These are phyloP conservation scores for Schmidtea mediterranea DNA, from an alignment of 1,140 invertebrate species.

Conservation along the genomic window DNA sequence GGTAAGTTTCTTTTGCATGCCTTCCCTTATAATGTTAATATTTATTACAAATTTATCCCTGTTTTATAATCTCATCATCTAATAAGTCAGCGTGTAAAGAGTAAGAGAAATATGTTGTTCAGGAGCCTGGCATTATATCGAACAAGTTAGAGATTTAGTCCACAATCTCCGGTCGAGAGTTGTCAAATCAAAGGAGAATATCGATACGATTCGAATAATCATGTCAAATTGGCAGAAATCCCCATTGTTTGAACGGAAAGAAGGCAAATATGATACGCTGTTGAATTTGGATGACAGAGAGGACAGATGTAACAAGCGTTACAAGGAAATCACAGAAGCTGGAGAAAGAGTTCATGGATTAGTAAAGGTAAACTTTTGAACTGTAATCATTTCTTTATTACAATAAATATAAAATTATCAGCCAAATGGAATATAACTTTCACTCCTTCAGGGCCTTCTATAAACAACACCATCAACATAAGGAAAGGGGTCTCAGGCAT, in stretches of 20 bases:
- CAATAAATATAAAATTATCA: no score
- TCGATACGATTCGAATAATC: conserved; percentile 44
- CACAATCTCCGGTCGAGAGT: conserved; percentile 48
- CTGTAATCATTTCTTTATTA: no score
- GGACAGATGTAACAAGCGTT: conserved; percentile 43
- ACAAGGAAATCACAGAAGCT: conserved; percentile 42
- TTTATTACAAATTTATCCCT: neutral
- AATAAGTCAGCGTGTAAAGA: neutral
- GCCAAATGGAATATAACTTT: no score
- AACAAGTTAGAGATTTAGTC: conserved; percentile 43
- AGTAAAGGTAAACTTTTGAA: conserved; percentile 31
- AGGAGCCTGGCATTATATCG: conserved; percentile 52
- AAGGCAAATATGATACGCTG: conserved; percentile 50
- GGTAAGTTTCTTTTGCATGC: conserved; percentile 4
- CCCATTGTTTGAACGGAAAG: conserved; percentile 51
- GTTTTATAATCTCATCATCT: neutral
- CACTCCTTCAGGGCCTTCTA: no score
- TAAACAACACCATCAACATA: no score
- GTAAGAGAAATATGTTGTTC: conserved; percentile 8
- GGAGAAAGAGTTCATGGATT: conserved; percentile 44
- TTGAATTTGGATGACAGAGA: conserved; percentile 51
- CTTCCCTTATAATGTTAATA: neutral
- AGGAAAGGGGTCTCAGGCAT: no score
- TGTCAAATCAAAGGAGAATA: conserved; percentile 52
- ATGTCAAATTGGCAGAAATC: conserved; percentile 47